phyloP scores from a whole-genome alignment of 2,113 vertebrate species.

The Microcebus griseorufus region DNA sequence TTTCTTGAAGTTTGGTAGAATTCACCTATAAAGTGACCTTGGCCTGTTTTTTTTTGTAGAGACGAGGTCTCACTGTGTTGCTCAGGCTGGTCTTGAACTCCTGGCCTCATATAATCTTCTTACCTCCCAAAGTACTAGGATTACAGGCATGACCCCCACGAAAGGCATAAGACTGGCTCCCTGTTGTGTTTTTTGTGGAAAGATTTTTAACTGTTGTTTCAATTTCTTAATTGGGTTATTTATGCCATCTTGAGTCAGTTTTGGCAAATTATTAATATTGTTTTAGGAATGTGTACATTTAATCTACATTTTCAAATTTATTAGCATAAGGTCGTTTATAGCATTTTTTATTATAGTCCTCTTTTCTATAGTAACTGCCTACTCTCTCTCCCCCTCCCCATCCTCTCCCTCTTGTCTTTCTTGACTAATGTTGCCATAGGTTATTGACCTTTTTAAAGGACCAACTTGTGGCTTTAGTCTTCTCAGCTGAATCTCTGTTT shows the following conservation, averaged over 20 bases:
- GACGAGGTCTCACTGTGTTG: not conserved
- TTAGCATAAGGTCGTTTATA: not conserved
- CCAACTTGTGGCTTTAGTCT: not conserved
- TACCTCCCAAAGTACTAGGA: no score
- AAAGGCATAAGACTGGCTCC: no score
- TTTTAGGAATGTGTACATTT: slow-evolving; percentile 21
- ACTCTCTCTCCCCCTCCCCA: not conserved
- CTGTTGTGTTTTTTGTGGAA: not conserved
- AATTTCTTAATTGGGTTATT: not conserved
- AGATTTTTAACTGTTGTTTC: slow-evolving; percentile 19
- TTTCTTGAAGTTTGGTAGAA: not conserved
- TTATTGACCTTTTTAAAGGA: not conserved
- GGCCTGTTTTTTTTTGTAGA: not conserved
- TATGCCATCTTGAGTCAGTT: not conserved
- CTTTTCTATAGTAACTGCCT: not conserved
- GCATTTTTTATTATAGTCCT: not conserved
- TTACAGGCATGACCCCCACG: no score
- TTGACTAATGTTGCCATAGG: not conserved
- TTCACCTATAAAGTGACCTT: not conserved
- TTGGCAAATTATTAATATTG: not conserved
- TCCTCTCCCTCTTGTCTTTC: not conserved
- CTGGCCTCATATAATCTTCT: no score
- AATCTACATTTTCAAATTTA: not conserved
- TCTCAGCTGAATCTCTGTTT: not conserved
- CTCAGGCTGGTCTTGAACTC: no score